These are phyloP conservation scores for Parambassis ranga DNA, from an alignment of 2,797 vertebrate species.

Conservation along the genomic window DNA sequence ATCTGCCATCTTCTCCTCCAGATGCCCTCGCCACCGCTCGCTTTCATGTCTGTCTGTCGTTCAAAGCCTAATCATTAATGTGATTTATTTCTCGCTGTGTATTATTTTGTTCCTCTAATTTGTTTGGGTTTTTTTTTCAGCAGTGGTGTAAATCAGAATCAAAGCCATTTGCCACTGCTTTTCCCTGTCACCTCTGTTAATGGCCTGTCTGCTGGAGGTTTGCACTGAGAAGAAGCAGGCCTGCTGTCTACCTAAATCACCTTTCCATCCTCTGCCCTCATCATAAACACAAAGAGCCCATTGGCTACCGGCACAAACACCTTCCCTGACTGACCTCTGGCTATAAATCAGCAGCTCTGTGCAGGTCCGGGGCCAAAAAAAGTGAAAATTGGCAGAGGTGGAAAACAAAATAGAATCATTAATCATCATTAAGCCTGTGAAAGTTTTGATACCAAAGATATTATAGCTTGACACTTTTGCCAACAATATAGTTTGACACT, in stretches of 20 bases:
- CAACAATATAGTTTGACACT: slow-evolving; percentile 54
- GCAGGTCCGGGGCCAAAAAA: slow-evolving; percentile 27
- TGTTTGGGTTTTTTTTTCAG: slow-evolving; percentile 77
- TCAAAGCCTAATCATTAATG: slow-evolving; percentile 74
- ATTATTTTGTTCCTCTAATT: slow-evolving; percentile 80
- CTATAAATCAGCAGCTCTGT: slow-evolving; percentile 61
- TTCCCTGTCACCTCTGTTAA: slow-evolving; percentile 77
- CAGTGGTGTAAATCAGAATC: slow-evolving; percentile 77
- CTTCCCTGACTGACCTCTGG: slow-evolving; percentile 55
- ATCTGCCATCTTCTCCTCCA: slow-evolving; percentile 71
- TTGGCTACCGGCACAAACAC: slow-evolving; percentile 70
- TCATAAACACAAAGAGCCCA: slow-evolving; percentile 76
- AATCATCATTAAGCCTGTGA: slow-evolving; percentile 52
- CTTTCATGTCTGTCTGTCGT: slow-evolving; percentile 71
- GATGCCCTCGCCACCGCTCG: slow-evolving; percentile 58
- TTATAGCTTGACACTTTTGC: slow-evolving; percentile 35
- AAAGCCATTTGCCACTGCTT: slow-evolving; percentile 71
- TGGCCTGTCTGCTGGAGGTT: slow-evolving; percentile 67
- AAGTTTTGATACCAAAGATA: slow-evolving; percentile 38
- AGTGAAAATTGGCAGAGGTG: slow-evolving; percentile 27
- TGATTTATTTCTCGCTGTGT: slow-evolving; percentile 78
- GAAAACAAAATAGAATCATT: slow-evolving; percentile 45
- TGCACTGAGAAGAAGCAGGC: slow-evolving; percentile 73
- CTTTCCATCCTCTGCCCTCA: slow-evolving; percentile 69
- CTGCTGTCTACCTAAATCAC: slow-evolving; percentile 74